phyloP scores from a whole-genome alignment of 2,888 invertebrate genomes.

The Meteorus colon region DNA sequence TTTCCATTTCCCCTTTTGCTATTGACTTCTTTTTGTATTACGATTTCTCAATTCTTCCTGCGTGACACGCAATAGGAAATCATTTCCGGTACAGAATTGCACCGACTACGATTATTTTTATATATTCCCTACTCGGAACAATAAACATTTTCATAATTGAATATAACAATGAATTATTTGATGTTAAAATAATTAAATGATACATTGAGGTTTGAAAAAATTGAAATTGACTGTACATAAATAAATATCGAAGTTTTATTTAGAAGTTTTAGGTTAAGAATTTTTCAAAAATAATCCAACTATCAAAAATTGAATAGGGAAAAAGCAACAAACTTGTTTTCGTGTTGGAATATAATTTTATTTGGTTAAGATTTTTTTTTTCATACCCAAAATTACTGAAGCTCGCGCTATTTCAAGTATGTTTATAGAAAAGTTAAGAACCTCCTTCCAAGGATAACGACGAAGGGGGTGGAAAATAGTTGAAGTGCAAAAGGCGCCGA shows the following conservation, averaged over 20 bases:
- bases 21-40: neutral
- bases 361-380: neutral
- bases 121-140: neutral
- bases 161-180: too few relatives aligned
- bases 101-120: neutral
- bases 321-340: neutral
- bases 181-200: too few relatives aligned
- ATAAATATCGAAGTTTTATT: too few relatives aligned
- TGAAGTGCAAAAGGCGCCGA: slow-evolving; percentile 5
- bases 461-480: neutral
- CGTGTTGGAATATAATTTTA: neutral
- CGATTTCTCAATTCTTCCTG: neutral
- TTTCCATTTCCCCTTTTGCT: slow-evolving; percentile 23
- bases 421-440: neutral
- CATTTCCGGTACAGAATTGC: neutral
- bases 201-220: too few relatives aligned
- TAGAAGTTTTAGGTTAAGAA: too few relatives aligned
- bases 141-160: too few relatives aligned
- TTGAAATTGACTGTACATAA: too few relatives aligned
- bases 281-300: too few relatives aligned
- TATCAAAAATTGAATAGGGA: too few relatives aligned
- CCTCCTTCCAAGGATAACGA: neutral
- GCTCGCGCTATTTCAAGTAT: neutral
- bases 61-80: neutral
- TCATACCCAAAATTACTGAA: neutral